Conservation (phyloP, 2,797 vertebrate genomes). For the Crenuchus spilurus region DNA sequence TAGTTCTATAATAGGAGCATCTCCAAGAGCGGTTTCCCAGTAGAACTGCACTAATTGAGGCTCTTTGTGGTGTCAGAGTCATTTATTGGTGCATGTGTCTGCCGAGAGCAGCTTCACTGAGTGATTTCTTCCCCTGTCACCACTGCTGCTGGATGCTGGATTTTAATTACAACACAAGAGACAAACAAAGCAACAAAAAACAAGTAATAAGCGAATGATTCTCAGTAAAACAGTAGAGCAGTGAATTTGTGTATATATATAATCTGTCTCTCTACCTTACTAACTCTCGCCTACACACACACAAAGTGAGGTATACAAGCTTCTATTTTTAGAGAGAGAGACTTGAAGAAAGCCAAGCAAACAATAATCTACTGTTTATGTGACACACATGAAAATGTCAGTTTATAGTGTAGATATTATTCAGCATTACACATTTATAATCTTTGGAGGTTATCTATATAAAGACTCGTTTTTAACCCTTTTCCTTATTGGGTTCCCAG, state of each 20-base stretch:
- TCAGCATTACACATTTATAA: no score
- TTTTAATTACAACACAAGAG: conserved; percentile 17
- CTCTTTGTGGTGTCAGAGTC: background rate
- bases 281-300: no score
- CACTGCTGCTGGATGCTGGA: background rate
- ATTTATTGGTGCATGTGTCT: conserved; percentile 5
- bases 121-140: background rate
- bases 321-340: no score
- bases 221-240: background rate
- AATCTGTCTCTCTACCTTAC: no score
- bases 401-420: no score
- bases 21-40: background rate
- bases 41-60: background rate
- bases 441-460: no score
- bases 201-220: background rate
- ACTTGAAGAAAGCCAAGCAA: no score
- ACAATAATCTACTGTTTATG: no score
- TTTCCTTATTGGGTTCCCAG: no score
- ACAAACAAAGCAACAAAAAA: background rate
- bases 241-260: background rate
- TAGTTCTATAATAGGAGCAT: background rate
- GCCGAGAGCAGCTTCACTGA: background rate
- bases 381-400: no score
- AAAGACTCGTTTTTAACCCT: no score
- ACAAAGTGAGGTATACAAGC: no score